Conservation (phyloP, 2,113 vertebrate species). For the Cynoglossus semilaevis region DNA sequence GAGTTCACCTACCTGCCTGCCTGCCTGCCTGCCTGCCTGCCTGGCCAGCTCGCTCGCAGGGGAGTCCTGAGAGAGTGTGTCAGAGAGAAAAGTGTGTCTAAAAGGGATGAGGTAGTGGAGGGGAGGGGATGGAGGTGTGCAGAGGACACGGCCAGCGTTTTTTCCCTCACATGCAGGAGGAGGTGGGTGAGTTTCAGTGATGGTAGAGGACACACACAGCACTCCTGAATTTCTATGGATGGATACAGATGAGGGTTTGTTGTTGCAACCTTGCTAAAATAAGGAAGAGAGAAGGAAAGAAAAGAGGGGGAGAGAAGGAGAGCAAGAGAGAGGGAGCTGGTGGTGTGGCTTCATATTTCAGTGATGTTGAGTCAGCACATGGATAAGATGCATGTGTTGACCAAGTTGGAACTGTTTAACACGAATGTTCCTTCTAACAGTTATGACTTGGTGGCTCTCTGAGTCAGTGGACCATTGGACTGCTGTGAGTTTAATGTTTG, state of each 20-base stretch:
- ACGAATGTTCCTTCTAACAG: slow-evolving; percentile 20
- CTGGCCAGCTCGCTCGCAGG: slow-evolving; percentile 10
- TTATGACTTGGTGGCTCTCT: background rate
- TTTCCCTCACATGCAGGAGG: slow-evolving; percentile 50
- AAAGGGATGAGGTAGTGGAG: slow-evolving; percentile 13
- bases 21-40: slow-evolving; percentile 43
- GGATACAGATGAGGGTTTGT: slow-evolving; percentile 77
- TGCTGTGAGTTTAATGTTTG: background rate
- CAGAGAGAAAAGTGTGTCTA: slow-evolving; percentile 62
- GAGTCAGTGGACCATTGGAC: background rate
- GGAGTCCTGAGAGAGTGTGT: slow-evolving; percentile 62
- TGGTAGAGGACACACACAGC: slow-evolving; percentile 66
- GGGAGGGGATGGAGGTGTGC: background rate
- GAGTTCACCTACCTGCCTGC: slow-evolving; percentile 64
- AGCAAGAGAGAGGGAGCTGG: slow-evolving; percentile 1
- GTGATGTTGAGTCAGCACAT: slow-evolving; percentile 82
- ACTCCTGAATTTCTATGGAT: slow-evolving; percentile 62
- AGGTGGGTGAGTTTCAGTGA: slow-evolving; percentile 50
- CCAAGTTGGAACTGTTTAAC: slow-evolving; percentile 45
- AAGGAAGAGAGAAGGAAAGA: slow-evolving; percentile 46
- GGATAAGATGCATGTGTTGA: slow-evolving; percentile 54
- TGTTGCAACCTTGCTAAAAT: slow-evolving; percentile 82
- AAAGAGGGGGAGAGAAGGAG: slow-evolving; percentile 4
- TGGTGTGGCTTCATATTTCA: slow-evolving; percentile 87
- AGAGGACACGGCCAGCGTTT: slow-evolving; percentile 23